phyloP scores from a whole-genome alignment of 2,113 vertebrate genomes.

The Trachemys scripta region DNA sequence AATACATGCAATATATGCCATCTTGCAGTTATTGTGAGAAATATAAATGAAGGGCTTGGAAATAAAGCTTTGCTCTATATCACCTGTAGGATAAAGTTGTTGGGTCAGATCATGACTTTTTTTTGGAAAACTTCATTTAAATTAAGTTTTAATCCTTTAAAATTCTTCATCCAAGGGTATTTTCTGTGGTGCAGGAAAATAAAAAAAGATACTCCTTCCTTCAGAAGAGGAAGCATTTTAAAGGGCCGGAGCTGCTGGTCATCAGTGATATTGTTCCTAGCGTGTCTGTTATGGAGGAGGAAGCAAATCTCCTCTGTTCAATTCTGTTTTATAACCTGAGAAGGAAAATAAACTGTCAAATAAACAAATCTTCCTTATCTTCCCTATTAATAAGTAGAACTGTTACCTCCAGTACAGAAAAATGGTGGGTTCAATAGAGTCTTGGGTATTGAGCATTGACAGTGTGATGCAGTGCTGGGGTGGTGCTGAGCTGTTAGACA shows the following conservation, averaged over 20 bases:
- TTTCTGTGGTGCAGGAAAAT: not conserved
- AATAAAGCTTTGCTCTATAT: not conserved
- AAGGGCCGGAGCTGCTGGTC: not conserved
- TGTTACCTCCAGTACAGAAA: not conserved
- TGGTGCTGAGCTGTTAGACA: not conserved
- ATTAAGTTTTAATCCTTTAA: conserved; percentile 1
- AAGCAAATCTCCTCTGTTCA: not conserved
- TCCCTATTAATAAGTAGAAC: accelerated
- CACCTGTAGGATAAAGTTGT: not conserved
- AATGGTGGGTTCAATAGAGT: not conserved
- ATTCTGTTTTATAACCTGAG: not conserved
- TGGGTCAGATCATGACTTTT: not conserved
- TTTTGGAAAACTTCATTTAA: not conserved
- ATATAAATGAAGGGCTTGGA: conserved; percentile 27
- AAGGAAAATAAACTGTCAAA: not conserved
- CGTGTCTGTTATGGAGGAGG: not conserved
- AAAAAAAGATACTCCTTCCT: not conserved
- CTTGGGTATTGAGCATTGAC: not conserved
- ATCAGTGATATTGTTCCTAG: not conserved
- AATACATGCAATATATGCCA: conserved; percentile 35
- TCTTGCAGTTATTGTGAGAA: not conserved
- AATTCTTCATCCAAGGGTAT: not conserved
- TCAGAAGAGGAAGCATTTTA: not conserved
- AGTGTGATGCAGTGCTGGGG: not conserved
- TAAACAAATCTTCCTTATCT: accelerated